These are phyloP conservation scores for Protonemura montana DNA, from an alignment of 2,888 invertebrate genomes.

Conservation along the genomic window DNA sequence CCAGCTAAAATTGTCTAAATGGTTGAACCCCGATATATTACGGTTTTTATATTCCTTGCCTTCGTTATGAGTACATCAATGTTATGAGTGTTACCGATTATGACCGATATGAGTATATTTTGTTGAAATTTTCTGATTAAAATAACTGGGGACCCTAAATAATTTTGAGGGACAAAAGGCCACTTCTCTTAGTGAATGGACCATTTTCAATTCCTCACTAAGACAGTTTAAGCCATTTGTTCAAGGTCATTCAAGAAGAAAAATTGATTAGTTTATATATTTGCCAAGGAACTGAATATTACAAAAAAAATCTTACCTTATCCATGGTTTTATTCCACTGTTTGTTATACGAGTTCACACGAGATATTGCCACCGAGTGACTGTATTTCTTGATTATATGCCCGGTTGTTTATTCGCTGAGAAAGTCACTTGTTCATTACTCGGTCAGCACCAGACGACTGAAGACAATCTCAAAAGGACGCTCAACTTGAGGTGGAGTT, in stretches of 20 bases:
- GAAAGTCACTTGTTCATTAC: not conserved
- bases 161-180: not conserved
- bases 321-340: not conserved
- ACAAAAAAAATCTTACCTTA: not conserved
- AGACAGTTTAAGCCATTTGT: not conserved
- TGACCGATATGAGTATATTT: too few species aligned
- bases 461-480: not conserved
- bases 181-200: not conserved
- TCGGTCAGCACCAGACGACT: not conserved
- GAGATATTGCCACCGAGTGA: not conserved
- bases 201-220: not conserved
- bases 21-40: too few species aligned
- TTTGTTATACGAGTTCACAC: not conserved
- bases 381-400: not conserved
- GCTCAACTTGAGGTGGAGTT: not conserved
- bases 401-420: not conserved
- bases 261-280: not conserved
- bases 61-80: too few species aligned
- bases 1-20: too few species aligned
- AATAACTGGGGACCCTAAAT: too few species aligned
- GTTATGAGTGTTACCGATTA: too few species aligned
- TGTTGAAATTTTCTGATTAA: too few species aligned
- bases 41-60: too few species aligned
- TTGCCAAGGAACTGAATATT: not conserved
- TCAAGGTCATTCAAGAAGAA: not conserved